Conservation (phyloP, 2,797 vertebrate genomes). For the Dromococcyx pavoninus region DNA sequence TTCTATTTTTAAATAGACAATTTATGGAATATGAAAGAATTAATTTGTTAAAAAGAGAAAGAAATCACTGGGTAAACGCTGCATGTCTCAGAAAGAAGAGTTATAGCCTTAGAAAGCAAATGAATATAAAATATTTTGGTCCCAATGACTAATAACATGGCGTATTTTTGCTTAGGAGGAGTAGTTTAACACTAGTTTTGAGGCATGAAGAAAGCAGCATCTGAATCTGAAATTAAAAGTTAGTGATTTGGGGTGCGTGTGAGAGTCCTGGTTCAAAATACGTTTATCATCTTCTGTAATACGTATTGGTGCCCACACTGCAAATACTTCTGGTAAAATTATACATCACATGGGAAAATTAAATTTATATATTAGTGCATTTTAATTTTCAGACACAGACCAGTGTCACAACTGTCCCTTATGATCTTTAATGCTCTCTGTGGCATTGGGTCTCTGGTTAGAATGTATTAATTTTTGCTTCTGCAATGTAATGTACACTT, state of each 20-base stretch:
- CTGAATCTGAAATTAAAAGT: conserved; percentile 9
- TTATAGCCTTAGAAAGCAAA: neutral
- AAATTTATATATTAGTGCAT: neutral
- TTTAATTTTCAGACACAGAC: neutral
- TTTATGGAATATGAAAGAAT: neutral
- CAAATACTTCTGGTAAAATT: neutral
- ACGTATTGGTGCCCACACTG: neutral
- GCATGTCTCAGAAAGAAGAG: neutral
- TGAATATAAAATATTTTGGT: neutral
- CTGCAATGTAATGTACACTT: neutral
- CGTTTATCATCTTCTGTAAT: neutral
- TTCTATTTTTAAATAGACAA: neutral
- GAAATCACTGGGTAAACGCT: neutral
- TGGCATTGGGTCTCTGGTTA: neutral
- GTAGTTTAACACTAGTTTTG: neutral
- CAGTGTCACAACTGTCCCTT: neutral
- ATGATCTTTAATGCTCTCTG: neutral
- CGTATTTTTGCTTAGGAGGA: neutral
- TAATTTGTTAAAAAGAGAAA: neutral
- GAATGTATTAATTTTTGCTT: neutral
- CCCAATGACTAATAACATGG: neutral
- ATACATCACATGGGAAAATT: neutral
- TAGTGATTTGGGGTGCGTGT: neutral
- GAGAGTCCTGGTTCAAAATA: neutral
- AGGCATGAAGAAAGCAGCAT: neutral